Conservation (phyloP, 2,113 vertebrate species). For the Crotalus helleri region DNA sequence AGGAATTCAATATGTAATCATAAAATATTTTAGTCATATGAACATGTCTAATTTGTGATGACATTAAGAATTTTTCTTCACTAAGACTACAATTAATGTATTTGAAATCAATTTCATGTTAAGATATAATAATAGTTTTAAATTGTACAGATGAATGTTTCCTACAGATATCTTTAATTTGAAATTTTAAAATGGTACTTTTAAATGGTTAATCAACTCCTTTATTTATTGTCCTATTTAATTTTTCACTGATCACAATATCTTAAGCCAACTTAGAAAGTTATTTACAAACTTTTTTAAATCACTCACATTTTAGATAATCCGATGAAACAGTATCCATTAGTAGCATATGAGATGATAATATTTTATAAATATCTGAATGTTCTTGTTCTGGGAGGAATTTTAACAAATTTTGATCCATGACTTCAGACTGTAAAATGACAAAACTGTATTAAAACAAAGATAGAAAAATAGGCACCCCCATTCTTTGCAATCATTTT, state of each 20-base stretch:
- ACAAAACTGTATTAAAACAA: constrained; percentile 33
- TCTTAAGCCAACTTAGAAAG: neutral
- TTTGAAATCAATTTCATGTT: constrained; percentile 48
- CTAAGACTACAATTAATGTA: constrained; percentile 56
- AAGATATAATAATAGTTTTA: constrained; percentile 46
- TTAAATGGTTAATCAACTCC: neutral
- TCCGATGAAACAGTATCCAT: constrained; percentile 70
- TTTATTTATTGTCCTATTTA: constrained; percentile 8
- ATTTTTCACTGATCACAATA: neutral
- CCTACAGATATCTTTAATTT: constrained; percentile 44
- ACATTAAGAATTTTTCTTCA: constrained; percentile 55
- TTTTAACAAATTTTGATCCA: constrained; percentile 83
- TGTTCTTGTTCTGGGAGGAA: constrained; percentile 83
- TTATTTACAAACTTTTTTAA: neutral
- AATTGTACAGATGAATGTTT: constrained; percentile 47
- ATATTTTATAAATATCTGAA: constrained; percentile 79
- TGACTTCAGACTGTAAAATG: constrained; percentile 77
- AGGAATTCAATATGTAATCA: constrained; percentile 46
- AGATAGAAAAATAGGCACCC: neutral
- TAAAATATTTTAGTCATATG: constrained; percentile 50
- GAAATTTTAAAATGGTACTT: constrained; percentile 40
- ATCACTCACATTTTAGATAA: constrained; percentile 77
- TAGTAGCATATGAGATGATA: constrained; percentile 76
- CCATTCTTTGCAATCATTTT: neutral
- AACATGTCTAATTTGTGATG: constrained; percentile 48